phyloP scores from a whole-genome alignment of 2,797 vertebrate genomes.

The Mormyrus hasselquistii region DNA sequence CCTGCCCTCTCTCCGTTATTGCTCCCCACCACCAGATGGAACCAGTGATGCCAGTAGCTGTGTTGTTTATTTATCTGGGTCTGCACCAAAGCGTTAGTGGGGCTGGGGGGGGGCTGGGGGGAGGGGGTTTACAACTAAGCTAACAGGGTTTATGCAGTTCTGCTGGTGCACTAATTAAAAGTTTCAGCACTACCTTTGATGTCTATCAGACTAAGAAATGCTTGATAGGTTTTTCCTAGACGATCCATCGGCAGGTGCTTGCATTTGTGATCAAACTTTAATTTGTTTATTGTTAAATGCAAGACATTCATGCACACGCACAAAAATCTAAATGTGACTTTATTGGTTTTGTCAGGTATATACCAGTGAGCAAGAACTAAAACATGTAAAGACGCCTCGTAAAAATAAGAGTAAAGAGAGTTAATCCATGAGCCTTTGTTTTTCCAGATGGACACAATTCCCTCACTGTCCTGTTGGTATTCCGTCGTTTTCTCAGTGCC shows the following conservation, averaged over 20 bases:
- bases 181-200: conserved; percentile 17
- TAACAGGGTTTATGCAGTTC: conserved; percentile 15
- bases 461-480: background rate
- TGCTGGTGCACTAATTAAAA: conserved; percentile 9
- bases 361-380: background rate
- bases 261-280: conserved; percentile 23
- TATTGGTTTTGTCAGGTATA: background rate
- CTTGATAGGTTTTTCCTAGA: background rate
- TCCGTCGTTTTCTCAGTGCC: conserved; percentile 61
- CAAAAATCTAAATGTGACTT: background rate
- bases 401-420: background rate
- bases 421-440: background rate
- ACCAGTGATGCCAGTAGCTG: conserved; percentile 7
- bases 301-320: background rate
- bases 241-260: conserved; percentile 11
- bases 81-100: background rate
- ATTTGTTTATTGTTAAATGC: conserved; percentile 17
- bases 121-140: background rate
- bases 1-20: background rate
- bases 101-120: background rate
- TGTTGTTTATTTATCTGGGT: conserved; percentile 8
- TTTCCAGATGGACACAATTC: background rate
- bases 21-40: conserved; percentile 21
- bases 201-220: conserved; percentile 13
- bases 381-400: background rate